phyloP scores from a whole-genome alignment of 2,888 invertebrate genomes.

The Ophion obscuratus region DNA sequence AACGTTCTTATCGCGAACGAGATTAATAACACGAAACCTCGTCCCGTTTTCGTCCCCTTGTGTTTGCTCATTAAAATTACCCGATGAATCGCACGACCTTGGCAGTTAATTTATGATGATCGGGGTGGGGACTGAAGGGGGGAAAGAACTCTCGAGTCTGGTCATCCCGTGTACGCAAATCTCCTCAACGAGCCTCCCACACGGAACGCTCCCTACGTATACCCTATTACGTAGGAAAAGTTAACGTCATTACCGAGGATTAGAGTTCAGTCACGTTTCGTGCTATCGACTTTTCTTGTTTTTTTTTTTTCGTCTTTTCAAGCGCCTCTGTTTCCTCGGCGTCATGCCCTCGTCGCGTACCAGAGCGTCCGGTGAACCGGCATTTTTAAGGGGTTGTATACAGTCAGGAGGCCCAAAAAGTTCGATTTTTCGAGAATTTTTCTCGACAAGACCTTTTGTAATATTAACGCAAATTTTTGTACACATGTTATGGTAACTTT shows the following conservation, averaged over 20 bases:
- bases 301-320: background rate
- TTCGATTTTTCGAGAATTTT: too few relatives aligned
- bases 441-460: too few relatives aligned
- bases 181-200: conserved; percentile 33
- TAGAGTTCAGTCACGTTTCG: conserved; percentile 67
- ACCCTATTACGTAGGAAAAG: conserved; percentile 58
- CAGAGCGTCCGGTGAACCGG: conserved; percentile 15
- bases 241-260: conserved; percentile 65
- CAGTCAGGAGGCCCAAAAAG: too few relatives aligned
- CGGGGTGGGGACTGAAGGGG: background rate
- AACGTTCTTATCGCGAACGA: background rate
- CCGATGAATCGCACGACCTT: conserved; percentile 28
- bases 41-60: background rate
- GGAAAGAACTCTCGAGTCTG: background rate
- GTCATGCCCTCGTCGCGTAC: background rate
- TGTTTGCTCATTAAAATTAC: conserved; percentile 24
- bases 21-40: background rate
- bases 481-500: too few relatives aligned
- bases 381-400: background rate
- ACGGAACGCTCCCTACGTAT: conserved; percentile 45
- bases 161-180: conserved; percentile 44
- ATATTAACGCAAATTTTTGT: too few relatives aligned
- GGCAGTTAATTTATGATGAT: conserved; percentile 31
- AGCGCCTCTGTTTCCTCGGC: background rate
- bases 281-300: conserved; percentile 26